phyloP scores from a whole-genome alignment of 2,113 vertebrate species.

The Tricholaema leucomelas region DNA sequence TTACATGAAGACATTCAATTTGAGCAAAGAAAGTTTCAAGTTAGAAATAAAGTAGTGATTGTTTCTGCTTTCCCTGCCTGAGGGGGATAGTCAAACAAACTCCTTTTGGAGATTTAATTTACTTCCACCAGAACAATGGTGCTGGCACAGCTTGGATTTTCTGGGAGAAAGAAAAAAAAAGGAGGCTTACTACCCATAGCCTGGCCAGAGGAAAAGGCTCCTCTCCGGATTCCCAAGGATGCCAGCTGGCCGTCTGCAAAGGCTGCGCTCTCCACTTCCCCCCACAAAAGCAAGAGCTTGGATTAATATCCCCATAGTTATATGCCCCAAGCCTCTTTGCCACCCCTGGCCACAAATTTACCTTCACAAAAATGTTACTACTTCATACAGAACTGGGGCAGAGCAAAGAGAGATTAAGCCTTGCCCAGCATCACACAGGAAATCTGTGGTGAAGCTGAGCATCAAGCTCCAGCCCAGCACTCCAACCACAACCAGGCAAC shows the following conservation, averaged over 20 bases:
- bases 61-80: not conserved
- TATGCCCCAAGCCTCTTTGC: not conserved
- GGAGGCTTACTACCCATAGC: not conserved
- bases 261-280: not conserved
- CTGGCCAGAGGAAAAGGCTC: conserved; percentile 25
- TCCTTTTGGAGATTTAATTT: conserved; percentile 48
- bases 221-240: not conserved
- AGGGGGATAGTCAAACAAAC: conserved; percentile 40
- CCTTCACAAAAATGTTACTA: rapidly evolving
- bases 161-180: not conserved
- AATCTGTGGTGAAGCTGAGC: not conserved
- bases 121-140: conserved; percentile 55
- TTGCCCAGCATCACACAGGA: not conserved
- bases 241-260: conserved; percentile 15
- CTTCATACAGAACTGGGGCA: not conserved
- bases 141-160: conserved; percentile 28
- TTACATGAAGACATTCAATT: conserved; percentile 7
- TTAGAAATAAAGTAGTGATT: conserved; percentile 46
- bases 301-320: not conserved
- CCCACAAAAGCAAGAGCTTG: not conserved
- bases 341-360: not conserved
- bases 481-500: not conserved
- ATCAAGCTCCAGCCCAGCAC: not conserved
- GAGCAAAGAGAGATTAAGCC: not conserved
- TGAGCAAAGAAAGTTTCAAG: conserved; percentile 47